Evolutionary conservation across 2,888 invertebrate genomes (phyloP), one percentile per base, ranked within the genome.

Genomic region (Candidula unifasciata): DNA sequence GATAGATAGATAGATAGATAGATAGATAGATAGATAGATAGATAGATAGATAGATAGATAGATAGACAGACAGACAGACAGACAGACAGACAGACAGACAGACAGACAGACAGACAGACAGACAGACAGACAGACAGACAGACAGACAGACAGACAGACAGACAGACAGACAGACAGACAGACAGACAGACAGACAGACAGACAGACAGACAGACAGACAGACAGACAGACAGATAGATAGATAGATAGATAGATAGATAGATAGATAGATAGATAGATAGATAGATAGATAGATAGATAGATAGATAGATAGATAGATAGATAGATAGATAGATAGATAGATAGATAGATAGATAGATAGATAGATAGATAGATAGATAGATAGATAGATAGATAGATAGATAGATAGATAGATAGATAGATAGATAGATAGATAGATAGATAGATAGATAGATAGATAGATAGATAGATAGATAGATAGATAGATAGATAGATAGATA

Each of bases 401-500:
- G 57, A 82, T 44, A 76, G 57, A 60, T 44, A 68, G 35, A 82
- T 3, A 81, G 21, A 81, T 16, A 81, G 71, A 81, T 3, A 81
- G 81, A 81, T 30, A 81, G 81, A 81, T 57, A 54, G 73, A 71
- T 57, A 78, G 57, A 78, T 35, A 78, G 57, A 73, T 24, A 71
- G 54, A 81, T 3, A 81, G 68, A 80, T 8, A 68, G 37, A 80
- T 13, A 81, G 57, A 82, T 44, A 76, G 57, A 60, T 44, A 68
- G 35, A 82, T 3, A 81, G 21, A 81, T 16, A 81, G 71, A 81
- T 3, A 81, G 81, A 81, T 30, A 81, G 81, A 81, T 57, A 5
- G 73, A 71, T 71, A 74, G 74, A 74, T 33, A 82, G 74, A 73
- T 64, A 74, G 57, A 73, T 37, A 74, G 60, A 73, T 37, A 74